Conservation (phyloP, 2,113 vertebrate species). For the Cranoglanis bouderius region DNA sequence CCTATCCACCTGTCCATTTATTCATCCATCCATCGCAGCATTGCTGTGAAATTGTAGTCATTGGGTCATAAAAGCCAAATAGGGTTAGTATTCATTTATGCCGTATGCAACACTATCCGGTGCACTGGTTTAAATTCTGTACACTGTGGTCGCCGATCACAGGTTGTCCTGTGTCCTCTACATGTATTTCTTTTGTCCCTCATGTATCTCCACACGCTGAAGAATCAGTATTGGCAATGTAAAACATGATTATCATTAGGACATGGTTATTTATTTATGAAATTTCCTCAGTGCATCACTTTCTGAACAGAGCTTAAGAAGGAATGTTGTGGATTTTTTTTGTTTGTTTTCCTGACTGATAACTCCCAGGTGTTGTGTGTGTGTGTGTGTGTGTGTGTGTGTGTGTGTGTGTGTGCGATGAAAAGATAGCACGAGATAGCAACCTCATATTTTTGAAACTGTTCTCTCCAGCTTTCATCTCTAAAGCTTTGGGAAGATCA, state of each 20-base stretch:
- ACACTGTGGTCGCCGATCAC: no score
- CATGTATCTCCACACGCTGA: no score
- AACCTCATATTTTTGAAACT: background rate
- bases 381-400: background rate
- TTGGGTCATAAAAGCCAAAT: background rate
- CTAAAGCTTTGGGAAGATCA: background rate
- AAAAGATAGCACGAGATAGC: background rate
- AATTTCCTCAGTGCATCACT: no score
- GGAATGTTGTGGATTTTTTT: background rate
- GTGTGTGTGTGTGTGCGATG: background rate
- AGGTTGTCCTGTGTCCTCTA: no score
- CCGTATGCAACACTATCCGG: no score
- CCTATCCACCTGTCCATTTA: background rate
- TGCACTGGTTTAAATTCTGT: no score
- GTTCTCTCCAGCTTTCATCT: background rate
- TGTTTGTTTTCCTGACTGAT: background rate
- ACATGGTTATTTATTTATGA: no score
- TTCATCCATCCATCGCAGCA: background rate
- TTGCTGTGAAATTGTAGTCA: background rate
- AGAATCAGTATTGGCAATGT: no score
- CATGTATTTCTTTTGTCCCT: no score
- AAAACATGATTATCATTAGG: no score
- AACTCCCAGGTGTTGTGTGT: background rate
- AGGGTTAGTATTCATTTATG: no score
- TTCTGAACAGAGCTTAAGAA: background rate